A percentile compares a stretch with the other conserved stretches of the same genome.
These are phyloP conservation scores for Chlamydotis undulata DNA, from an alignment of 2,113 vertebrate species.

Conservation along the genomic window DNA sequence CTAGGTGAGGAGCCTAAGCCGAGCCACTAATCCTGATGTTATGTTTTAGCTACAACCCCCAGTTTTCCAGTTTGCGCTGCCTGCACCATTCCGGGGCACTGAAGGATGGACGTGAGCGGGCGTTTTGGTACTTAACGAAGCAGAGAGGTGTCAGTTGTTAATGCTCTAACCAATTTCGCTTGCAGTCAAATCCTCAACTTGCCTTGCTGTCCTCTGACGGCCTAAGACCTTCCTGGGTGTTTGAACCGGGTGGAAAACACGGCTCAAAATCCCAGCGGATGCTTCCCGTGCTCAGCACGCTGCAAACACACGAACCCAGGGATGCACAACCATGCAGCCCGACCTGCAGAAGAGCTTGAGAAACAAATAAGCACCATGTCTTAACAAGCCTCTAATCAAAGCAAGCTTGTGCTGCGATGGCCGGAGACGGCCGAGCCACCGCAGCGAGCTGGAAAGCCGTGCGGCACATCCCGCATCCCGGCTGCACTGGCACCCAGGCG, in stretches of 20 bases:
- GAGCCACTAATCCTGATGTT: neutral
- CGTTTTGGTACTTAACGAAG: neutral
- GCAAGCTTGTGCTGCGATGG: neutral
- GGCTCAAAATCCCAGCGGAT: accelerated
- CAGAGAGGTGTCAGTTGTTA: neutral
- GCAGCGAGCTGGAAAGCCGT: accelerated
- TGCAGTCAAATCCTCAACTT: neutral
- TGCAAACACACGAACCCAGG: neutral
- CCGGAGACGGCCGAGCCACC: neutral
- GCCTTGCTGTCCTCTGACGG: neutral
- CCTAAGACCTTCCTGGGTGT: neutral
- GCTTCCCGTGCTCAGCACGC: neutral
- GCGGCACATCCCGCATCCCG: neutral
- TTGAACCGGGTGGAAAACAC: neutral
- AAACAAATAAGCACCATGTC: neutral
- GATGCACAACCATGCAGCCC: neutral
- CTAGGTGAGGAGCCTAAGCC: neutral
- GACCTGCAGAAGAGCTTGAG: neutral
- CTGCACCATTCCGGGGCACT: neutral
- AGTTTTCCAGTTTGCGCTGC: neutral
- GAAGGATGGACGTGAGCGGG: neutral
- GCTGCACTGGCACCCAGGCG: accelerated
- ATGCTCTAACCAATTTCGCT: neutral
- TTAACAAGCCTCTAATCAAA: neutral
- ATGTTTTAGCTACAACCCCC: neutral